Evolutionary conservation across 1,140 invertebrate species (phyloP).

Genomic region (Philaenus spumarius): DNA sequence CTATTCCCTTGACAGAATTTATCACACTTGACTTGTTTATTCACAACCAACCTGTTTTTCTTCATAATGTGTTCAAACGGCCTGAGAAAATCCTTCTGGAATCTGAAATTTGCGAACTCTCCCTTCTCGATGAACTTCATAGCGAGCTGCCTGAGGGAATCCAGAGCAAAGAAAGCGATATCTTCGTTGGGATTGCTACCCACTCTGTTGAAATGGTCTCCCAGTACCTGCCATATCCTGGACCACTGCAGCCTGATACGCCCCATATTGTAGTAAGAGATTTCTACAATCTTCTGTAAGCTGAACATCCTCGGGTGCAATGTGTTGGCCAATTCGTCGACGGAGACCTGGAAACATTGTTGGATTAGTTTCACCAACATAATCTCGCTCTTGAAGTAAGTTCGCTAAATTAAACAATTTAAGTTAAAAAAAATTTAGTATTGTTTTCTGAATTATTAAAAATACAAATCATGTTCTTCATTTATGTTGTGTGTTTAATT

Average conservation of each 20-base stretch:
- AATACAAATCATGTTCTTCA: too few relatives aligned
- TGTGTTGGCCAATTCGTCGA: conserved; percentile 86
- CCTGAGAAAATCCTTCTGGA: conserved; percentile 98
- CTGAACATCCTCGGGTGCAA: conserved; percentile 94
- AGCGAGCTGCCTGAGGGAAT: conserved; percentile 93
- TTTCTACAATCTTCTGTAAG: conserved; percentile 98
- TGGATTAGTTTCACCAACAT: too few relatives aligned
- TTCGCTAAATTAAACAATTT: too few relatives aligned
- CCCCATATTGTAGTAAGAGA: conserved; percentile 99
- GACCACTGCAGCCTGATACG: conserved; percentile 98
- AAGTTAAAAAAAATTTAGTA: too few relatives aligned
- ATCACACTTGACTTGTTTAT: too few relatives aligned
- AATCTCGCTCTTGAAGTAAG: too few relatives aligned
- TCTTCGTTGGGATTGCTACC: conserved; percentile 95
- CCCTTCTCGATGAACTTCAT: conserved; percentile 99
- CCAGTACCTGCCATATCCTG: conserved; percentile 93
- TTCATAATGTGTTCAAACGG: conserved; percentile 99
- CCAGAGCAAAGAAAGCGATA: conserved; percentile 96
- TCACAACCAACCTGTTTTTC: conserved; percentile 85
- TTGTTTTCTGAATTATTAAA: too few relatives aligned
- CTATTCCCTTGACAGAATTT: too few relatives aligned
- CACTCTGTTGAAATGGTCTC: conserved; percentile 83
- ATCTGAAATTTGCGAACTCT: conserved; percentile 98
- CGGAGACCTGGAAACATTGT: too few relatives aligned
- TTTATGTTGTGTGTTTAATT: too few relatives aligned